These are phyloP conservation scores for Cataglyphis livida DNA, from an alignment of 2,888 invertebrate genomes.

Conservation along the genomic window DNA sequence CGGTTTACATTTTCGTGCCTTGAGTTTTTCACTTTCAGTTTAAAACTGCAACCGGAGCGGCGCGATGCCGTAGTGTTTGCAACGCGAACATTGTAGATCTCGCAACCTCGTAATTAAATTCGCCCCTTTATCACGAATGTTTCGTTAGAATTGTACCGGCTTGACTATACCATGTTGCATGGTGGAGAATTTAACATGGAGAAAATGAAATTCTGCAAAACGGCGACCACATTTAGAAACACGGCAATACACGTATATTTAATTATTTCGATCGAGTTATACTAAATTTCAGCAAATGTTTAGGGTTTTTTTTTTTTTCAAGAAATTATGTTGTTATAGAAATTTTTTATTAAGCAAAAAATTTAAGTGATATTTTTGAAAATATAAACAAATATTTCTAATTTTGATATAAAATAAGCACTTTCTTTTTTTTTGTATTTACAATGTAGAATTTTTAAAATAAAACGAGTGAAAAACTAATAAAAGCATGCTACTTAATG, in stretches of 20 bases:
- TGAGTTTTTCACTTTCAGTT: slow-evolving; percentile 41
- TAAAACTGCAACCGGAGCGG: slow-evolving; percentile 13
- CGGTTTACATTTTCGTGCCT: slow-evolving; percentile 9
- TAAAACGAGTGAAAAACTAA: neutral
- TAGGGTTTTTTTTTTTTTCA: neutral
- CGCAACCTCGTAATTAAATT: slow-evolving; percentile 51
- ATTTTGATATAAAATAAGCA: neutral
- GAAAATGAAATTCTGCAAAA: slow-evolving; percentile 51
- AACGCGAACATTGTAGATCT: slow-evolving; percentile 35
- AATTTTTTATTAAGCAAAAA: neutral
- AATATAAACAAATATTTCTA: neutral
- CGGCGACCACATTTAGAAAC: slow-evolving; percentile 28
- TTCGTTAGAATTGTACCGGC: slow-evolving; percentile 41
- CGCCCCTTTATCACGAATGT: slow-evolving; percentile 48
- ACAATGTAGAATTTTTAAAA: neutral
- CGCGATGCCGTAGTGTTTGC: slow-evolving; percentile 21
- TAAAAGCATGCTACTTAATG: neutral
- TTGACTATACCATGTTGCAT: slow-evolving; percentile 26
- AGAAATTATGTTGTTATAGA: neutral
- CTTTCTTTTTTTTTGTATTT: neutral
- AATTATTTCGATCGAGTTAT: slow-evolving; percentile 25
- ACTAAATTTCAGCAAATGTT: neutral
- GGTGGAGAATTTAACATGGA: slow-evolving; percentile 29
- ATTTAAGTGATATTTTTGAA: neutral
- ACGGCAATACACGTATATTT: neutral